Percentiles rank a stretch among this genome's conserved stretches.
phyloP scores from a whole-genome alignment of 2,797 vertebrate species.

The Diplodus sargus region DNA sequence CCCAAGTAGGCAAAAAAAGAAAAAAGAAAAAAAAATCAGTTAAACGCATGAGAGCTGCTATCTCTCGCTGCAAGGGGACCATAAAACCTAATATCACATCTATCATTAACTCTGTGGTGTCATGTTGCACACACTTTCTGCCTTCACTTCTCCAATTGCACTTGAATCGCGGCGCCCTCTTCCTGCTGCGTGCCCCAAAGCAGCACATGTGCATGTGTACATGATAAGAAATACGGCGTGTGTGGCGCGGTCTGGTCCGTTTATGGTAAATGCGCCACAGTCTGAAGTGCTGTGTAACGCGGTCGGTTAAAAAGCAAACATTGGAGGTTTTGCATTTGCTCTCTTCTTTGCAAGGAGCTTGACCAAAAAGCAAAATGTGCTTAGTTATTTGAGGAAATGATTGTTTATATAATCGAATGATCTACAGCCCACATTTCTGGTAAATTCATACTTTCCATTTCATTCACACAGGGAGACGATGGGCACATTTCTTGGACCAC shows the following conservation, averaged over 20 bases:
- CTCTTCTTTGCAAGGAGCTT: not conserved
- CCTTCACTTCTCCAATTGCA: not conserved
- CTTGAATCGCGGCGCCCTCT: not conserved
- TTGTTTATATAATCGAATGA: slow-evolving; percentile 55
- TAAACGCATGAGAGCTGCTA: not conserved
- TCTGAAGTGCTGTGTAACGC: not conserved
- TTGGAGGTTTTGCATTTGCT: not conserved
- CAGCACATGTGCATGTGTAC: not conserved
- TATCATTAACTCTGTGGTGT: not conserved
- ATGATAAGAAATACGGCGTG: not conserved
- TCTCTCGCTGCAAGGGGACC: not conserved
- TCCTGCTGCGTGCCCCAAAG: not conserved
- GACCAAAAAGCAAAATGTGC: slow-evolving; percentile 39
- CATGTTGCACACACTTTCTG: not conserved
- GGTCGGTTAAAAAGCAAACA: not conserved
- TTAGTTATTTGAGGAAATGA: slow-evolving; percentile 56
- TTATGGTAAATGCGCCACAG: not conserved
- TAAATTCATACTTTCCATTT: slow-evolving; percentile 79
- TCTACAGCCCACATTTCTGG: slow-evolving; percentile 76
- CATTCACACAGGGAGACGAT: slow-evolving; percentile 70
- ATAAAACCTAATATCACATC: not conserved
- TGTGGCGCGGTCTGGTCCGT: not conserved
- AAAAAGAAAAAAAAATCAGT: too few species aligned
- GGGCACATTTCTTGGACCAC: slow-evolving; percentile 79
- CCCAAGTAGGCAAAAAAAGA: too few species aligned